Percentiles rank a stretch among this genome's conserved stretches.
These are phyloP conservation scores for Spatulosminthurus flaviceps DNA, from an alignment of 2,888 invertebrate genomes.

Conservation along the genomic window DNA sequence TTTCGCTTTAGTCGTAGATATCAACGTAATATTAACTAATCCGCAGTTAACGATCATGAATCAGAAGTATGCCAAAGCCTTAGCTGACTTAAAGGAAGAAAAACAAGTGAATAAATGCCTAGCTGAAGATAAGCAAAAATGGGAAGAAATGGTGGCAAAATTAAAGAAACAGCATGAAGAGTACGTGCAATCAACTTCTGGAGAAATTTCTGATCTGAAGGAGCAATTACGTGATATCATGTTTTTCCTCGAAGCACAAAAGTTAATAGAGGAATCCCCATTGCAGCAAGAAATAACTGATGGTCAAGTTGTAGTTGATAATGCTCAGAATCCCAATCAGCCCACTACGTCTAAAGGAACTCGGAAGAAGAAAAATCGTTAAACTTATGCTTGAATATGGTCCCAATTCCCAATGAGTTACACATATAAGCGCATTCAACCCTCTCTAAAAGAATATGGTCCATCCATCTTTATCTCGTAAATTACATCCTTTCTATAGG, in stretches of 20 bases:
- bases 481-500: too few relatives aligned
- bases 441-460: neutral
- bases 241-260: conserved; percentile 94
- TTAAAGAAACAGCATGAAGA: conserved; percentile 69
- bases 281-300: conserved; percentile 72
- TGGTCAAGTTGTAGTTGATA: conserved; percentile 70
- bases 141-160: conserved; percentile 73
- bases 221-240: conserved; percentile 96
- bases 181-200: conserved; percentile 66
- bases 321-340: neutral
- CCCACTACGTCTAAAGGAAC: conserved; percentile 21
- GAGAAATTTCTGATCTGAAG: conserved; percentile 82
- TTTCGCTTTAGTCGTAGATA: neutral
- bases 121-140: conserved; percentile 77
- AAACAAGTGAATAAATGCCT: conserved; percentile 82
- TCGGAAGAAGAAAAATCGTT: conserved; percentile 33
- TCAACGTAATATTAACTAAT: conserved; percentile 27
- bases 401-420: neutral
- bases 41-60: conserved; percentile 62
- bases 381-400: neutral
- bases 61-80: conserved; percentile 72
- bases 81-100: conserved; percentile 82
- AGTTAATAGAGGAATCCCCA: conserved; percentile 71
- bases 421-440: neutral
- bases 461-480: too few relatives aligned